Conservation (phyloP, 1,140 invertebrate genomes). For the Berghia stephanieae region DNA sequence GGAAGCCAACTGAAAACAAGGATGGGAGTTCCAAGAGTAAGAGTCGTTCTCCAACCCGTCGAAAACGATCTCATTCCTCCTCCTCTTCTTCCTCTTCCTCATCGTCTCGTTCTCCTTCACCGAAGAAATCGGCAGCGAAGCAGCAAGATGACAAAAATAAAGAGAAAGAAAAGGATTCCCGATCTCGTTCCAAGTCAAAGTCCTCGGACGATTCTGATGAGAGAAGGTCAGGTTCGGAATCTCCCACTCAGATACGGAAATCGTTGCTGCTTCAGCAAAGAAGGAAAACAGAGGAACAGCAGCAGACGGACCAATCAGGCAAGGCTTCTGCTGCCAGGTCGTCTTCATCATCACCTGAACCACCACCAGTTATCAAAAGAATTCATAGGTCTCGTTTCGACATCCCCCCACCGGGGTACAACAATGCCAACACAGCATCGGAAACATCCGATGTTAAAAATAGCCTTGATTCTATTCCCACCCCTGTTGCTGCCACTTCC, state of each 20-base stretch:
- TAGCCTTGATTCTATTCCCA: neutral
- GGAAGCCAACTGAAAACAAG: neutral
- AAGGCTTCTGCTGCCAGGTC: conserved; percentile 5
- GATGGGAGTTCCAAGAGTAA: neutral
- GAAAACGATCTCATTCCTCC: too few species aligned
- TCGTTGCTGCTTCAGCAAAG: conserved; percentile 21
- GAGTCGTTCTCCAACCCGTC: too few species aligned
- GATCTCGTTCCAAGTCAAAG: too few species aligned
- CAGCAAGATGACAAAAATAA: too few species aligned
- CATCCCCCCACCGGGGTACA: neutral
- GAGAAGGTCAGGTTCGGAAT: conserved; percentile 25
- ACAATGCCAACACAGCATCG: conserved; percentile 9
- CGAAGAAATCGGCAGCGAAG: too few species aligned
- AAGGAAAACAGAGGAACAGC: too few species aligned
- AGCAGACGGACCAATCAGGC: neutral
- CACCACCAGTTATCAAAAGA: conserved; percentile 25
- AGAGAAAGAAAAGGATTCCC: too few species aligned
- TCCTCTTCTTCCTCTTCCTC: too few species aligned
- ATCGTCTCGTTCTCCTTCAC: too few species aligned
- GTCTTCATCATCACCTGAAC: conserved; percentile 26
- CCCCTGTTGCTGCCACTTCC: neutral
- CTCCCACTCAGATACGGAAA: conserved; percentile 11
- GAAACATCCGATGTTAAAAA: conserved; percentile 8
- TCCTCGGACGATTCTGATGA: too few species aligned
- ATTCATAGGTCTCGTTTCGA: conserved; percentile 21